Percentiles rank a stretch among this genome's conserved stretches.
Conservation (phyloP, 2,113 vertebrate genomes). For the Xenopus laevis region DNA sequence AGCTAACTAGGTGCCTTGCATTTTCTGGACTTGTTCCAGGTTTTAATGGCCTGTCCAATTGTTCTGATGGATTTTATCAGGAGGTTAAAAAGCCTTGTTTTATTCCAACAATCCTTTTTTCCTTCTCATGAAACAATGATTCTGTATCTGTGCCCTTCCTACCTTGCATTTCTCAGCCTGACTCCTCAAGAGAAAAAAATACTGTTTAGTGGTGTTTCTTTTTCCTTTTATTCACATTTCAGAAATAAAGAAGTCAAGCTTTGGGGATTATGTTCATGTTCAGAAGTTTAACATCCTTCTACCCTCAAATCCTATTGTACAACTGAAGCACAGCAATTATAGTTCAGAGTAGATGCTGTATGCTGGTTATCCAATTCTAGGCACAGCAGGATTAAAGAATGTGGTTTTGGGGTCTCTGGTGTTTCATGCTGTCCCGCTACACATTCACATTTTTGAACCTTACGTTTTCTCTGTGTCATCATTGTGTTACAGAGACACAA, state of each 20-base stretch:
- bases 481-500: too few relatives aligned
- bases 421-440: conserved; percentile 26
- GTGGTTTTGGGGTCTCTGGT: conserved; percentile 11
- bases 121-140: conserved; percentile 21
- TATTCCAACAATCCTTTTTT: conserved; percentile 29
- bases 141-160: conserved; percentile 26
- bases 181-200: conserved; percentile 33
- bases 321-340: neutral
- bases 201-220: neutral
- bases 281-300: too few relatives aligned
- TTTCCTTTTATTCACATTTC: neutral
- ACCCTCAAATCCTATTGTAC: too few relatives aligned
- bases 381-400: conserved; percentile 24
- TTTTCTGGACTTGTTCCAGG: conserved; percentile 42
- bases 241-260: neutral
- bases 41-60: conserved; percentile 51
- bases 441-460: conserved; percentile 1
- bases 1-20: conserved; percentile 34
- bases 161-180: conserved; percentile 32
- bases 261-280: too few relatives aligned
- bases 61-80: conserved; percentile 51
- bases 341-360: conserved; percentile 8
- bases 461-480: neutral
- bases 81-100: conserved; percentile 49
- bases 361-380: conserved; percentile 20